A percentile compares a stretch with the other conserved stretches of the same genome.
phyloP scores from a whole-genome alignment of 2,797 vertebrate species.

The Sebastes itinus region DNA sequence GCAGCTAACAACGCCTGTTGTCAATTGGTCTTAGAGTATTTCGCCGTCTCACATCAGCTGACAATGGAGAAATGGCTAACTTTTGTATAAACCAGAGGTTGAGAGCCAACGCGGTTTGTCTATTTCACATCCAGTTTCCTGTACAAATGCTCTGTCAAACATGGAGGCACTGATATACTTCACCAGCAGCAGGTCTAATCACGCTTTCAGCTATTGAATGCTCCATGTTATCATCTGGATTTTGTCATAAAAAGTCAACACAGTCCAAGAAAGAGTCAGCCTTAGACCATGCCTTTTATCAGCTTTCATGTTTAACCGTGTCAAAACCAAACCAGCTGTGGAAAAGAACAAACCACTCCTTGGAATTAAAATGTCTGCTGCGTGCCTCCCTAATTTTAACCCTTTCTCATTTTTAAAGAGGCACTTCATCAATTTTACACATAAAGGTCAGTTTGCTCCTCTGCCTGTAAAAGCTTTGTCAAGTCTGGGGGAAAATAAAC shows the following conservation, averaged over 20 bases:
- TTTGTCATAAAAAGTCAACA: not conserved
- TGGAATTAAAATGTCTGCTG: not conserved
- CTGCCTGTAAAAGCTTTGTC: not conserved
- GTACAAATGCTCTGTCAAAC: not conserved
- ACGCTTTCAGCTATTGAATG: not conserved
- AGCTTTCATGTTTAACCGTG: conserved; percentile 6
- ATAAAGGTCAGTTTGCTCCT: not conserved
- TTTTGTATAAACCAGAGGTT: not conserved
- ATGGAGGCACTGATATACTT: not conserved
- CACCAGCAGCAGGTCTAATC: not conserved
- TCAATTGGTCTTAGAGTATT: conserved; percentile 18
- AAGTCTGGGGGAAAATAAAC: too few relatives aligned
- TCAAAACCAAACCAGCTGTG: conserved; percentile 24
- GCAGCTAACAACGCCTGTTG: conserved; percentile 11
- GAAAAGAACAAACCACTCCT: not conserved
- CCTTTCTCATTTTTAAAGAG: not conserved
- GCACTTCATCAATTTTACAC: not conserved
- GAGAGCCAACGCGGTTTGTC: not conserved
- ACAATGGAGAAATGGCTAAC: not conserved
- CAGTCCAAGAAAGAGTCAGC: not conserved
- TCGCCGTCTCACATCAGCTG: conserved; percentile 11
- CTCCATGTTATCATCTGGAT: not conserved
- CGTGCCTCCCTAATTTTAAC: not conserved
- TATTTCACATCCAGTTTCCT: not conserved
- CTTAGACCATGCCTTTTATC: not conserved